These are phyloP conservation scores for Altica lythri DNA, from an alignment of 2,888 invertebrate genomes.

Conservation along the genomic window DNA sequence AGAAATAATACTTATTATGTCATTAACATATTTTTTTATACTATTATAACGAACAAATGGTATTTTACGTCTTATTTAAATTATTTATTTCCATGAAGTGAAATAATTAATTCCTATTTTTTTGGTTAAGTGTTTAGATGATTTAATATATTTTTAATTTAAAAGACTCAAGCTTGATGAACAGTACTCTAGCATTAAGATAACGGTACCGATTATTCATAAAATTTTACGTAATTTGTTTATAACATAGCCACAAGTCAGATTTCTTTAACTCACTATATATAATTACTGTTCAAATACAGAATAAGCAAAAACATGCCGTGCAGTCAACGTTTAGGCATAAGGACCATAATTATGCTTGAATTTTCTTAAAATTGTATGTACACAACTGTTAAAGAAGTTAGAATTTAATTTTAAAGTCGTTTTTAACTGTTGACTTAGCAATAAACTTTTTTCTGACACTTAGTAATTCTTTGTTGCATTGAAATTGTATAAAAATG, in stretches of 20 bases:
- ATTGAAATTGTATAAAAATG: no score
- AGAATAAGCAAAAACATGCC: slow-evolving; percentile 10
- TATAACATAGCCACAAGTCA: not conserved
- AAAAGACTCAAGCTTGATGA: no score
- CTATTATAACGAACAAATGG: no score
- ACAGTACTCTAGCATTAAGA: no score
- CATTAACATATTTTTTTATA: no score
- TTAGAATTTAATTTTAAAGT: not conserved
- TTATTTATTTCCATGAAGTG: no score
- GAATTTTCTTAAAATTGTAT: slow-evolving; percentile 15
- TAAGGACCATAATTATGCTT: slow-evolving; percentile 9
- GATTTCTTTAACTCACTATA: not conserved
- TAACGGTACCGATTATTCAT: slow-evolving; percentile 2
- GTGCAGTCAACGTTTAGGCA: slow-evolving; percentile 1
- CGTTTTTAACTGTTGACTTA: slow-evolving; percentile 5
- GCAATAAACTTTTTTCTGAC: slow-evolving; percentile 1
- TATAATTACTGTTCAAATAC: slow-evolving; percentile 19
- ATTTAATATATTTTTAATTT: no score
- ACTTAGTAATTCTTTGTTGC: no score
- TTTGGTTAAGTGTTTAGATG: no score
- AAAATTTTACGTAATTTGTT: slow-evolving; percentile 9
- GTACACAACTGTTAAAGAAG: slow-evolving; percentile 12
- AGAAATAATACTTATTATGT: no score
- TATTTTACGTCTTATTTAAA: no score
- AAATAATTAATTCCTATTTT: no score